Percentiles rank a stretch among this genome's conserved stretches.
Conservation (phyloP, 1,140 invertebrate genomes). For the Leptinotarsa defecta region DNA sequence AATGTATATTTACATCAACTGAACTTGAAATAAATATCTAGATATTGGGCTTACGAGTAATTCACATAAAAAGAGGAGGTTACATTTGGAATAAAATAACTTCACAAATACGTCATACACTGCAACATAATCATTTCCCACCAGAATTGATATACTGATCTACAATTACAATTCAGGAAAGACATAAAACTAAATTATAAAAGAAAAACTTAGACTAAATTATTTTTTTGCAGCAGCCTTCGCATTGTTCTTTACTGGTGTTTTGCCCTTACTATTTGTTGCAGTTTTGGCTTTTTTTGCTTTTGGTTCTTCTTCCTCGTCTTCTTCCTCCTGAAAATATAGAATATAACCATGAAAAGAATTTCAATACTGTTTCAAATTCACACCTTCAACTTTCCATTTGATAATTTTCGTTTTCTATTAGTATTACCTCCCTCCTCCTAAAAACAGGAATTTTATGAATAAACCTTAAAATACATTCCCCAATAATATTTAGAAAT, state of each 20-base stretch:
- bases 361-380: neutral
- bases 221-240: constrained; percentile 51
- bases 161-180: neutral
- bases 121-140: constrained; percentile 16
- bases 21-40: constrained; percentile 42
- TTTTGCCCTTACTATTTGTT: constrained; percentile 64
- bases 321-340: constrained; percentile 62
- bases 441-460: constrained; percentile 30
- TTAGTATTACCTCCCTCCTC: constrained; percentile 29
- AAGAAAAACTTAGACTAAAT: constrained; percentile 23
- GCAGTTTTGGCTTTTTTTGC: constrained; percentile 69
- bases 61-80: constrained; percentile 32
- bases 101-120: constrained; percentile 21
- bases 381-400: constrained; percentile 40
- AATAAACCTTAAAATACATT: constrained; percentile 7
- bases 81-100: constrained; percentile 25
- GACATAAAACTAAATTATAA: constrained; percentile 9
- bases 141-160: neutral
- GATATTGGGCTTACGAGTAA: constrained; percentile 14
- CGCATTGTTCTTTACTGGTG: constrained; percentile 57
- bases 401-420: constrained; percentile 42
- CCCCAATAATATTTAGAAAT: constrained; percentile 1
- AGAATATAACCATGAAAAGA: constrained; percentile 29
- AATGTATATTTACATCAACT: constrained; percentile 50
- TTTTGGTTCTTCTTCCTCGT: constrained; percentile 67